phyloP scores from a whole-genome alignment of 2,797 vertebrate genomes.

The Bothrops alternatus region DNA sequence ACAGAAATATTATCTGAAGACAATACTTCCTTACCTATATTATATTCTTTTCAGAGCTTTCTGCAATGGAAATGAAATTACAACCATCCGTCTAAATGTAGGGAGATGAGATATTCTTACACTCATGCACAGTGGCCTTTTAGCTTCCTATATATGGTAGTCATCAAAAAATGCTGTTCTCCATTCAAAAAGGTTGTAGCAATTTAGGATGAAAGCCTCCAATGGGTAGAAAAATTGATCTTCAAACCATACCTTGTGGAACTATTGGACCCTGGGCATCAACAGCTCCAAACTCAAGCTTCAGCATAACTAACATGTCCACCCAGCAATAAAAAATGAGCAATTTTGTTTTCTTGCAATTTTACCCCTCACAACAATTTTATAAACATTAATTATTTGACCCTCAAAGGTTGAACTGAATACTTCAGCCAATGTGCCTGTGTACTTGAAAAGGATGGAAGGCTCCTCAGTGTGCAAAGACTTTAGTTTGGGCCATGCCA shows the following conservation, averaged over 20 bases:
- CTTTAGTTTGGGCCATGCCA: background rate
- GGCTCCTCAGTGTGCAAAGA: background rate
- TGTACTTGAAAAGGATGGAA: background rate
- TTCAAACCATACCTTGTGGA: background rate
- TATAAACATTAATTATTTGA: background rate
- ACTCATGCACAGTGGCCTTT: background rate
- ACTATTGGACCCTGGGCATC: background rate
- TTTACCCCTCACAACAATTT: background rate
- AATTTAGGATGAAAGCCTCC: background rate
- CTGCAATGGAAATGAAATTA: background rate
- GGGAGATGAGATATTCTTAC: background rate
- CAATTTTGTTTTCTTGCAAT: background rate
- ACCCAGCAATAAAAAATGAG: slow-evolving; percentile 16
- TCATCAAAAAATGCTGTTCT: background rate
- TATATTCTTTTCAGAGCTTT: background rate
- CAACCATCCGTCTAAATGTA: background rate
- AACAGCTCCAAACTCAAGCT: slow-evolving; percentile 20
- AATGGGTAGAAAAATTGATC: background rate
- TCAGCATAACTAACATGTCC: slow-evolving; percentile 17
- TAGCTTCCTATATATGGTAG: background rate
- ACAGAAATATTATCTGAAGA: background rate
- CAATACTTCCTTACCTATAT: background rate
- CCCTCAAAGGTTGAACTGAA: background rate
- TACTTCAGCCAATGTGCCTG: background rate
- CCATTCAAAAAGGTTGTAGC: background rate